Percentiles rank a stretch among this genome's conserved stretches.
These are phyloP conservation scores for Romanogobio albipinnatus DNA, from an alignment of 2,113 vertebrate genomes.

Conservation along the genomic window DNA sequence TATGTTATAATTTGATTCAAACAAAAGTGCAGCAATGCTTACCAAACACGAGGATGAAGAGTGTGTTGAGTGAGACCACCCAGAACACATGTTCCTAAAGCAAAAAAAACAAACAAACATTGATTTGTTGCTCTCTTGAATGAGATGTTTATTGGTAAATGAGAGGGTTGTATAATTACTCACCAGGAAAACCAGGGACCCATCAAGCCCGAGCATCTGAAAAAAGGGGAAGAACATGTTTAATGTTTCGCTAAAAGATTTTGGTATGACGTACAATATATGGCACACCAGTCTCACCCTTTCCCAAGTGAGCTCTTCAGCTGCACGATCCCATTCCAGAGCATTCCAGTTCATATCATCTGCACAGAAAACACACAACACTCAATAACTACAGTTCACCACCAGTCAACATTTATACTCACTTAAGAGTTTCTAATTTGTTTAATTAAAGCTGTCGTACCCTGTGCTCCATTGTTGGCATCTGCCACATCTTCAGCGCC, in stretches of 20 bases:
- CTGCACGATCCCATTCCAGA: slow-evolving; percentile 95
- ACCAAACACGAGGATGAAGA: slow-evolving; percentile 98
- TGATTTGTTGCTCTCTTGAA: neutral
- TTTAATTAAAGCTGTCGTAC: slow-evolving; percentile 62
- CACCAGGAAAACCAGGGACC: slow-evolving; percentile 95
- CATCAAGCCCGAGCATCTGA: slow-evolving; percentile 97
- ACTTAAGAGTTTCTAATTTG: neutral
- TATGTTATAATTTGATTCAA: neutral
- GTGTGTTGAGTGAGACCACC: slow-evolving; percentile 96
- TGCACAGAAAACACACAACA: slow-evolving; percentile 63
- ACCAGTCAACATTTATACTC: neutral
- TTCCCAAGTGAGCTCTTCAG: slow-evolving; percentile 97
- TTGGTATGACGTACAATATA: slow-evolving; percentile 6
- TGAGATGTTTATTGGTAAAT: neutral
- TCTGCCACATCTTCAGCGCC: slow-evolving; percentile 88
- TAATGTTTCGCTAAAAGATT: neutral
- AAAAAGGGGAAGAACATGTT: slow-evolving; percentile 23
- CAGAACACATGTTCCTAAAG: slow-evolving; percentile 96
- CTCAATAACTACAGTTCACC: too few species aligned
- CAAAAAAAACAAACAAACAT: slow-evolving; percentile 35
- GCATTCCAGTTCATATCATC: slow-evolving; percentile 99
- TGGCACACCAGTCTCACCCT: slow-evolving; percentile 76
- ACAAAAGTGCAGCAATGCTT: slow-evolving; percentile 62
- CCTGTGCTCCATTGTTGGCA: slow-evolving; percentile 90
- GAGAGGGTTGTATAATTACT: neutral